Evolutionary conservation across 2,113 vertebrate species (phyloP), one percentile per base, ranked within the genome.

Genomic region (Amazona vittata): DNA sequence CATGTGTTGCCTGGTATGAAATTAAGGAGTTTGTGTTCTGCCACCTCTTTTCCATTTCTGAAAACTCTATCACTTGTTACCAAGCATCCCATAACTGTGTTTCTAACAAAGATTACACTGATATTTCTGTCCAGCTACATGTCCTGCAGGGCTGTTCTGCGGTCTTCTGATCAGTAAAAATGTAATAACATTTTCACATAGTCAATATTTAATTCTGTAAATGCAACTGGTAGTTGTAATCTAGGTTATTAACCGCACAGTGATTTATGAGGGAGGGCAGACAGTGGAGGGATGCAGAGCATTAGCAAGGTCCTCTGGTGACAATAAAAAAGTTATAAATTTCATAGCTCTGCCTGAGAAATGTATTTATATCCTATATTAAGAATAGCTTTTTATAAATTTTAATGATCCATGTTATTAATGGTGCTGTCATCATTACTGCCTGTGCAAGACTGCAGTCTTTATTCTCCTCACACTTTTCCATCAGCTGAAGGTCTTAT

Each of bases 341-440:
- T 98, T 98, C 98, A 98, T 98, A 98, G 98, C 98, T 98, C 97
- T 98, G 97, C 97, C 98, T 95, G 94, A 98, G 97, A 97, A 98
- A 98, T 98, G 97, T 97, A 98, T 99, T 99, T 98, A 99, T 98
- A 98, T 96, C 97, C 98, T 98, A 97, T 98, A 98, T 98, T 99
- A 98, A 98, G 98, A 99, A 99, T 97, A 97, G 97, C 96, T 98
- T 98, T 98, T 99, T 98, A 99, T 99, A 98, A 98, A 99, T 99
- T 98, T 99, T 99, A 99, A 99, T 99, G 98, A 98, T 89, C 97
- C 98, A 53, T 99, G 98, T 99, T 99, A 99, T 99, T 99, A 99
- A 98, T 98, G 98, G 96, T 83, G 82, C 97, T 98, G 98, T 98
- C 98, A 98, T 97, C 97, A 94, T 97, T 96, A 98, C 94, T 88